Conservation (phyloP, 1,140 invertebrate genomes). For the Tigriopus japonicus region DNA sequence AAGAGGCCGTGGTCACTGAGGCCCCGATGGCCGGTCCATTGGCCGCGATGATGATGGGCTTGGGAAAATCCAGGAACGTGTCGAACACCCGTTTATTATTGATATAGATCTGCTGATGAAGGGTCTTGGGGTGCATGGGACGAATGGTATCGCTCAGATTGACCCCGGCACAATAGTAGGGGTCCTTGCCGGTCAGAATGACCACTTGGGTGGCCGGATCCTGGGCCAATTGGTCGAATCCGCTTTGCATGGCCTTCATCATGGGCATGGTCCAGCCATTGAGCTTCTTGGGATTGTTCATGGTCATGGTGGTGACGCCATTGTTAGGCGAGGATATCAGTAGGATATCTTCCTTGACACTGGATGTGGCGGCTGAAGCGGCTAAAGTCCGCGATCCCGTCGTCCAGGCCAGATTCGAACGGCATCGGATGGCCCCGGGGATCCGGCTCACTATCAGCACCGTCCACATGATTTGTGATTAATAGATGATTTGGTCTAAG, state of each 20-base stretch:
- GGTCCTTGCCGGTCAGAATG: constrained; percentile 7
- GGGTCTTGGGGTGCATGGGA: constrained; percentile 12
- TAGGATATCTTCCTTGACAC: too few species aligned
- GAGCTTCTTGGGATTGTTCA: constrained; percentile 12
- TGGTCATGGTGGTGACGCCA: constrained; percentile 4
- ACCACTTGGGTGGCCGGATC: constrained; percentile 7
- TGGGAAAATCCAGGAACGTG: constrained; percentile 12
- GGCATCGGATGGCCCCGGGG: too few species aligned
- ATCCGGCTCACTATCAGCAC: too few species aligned
- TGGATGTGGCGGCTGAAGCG: too few species aligned
- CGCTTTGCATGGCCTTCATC: constrained; percentile 1
- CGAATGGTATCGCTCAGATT: not conserved
- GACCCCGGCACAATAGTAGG: constrained; percentile 14
- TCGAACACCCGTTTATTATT: constrained; percentile 9
- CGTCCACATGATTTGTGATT: too few species aligned
- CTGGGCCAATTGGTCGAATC: not conserved
- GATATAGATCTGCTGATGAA: not conserved
- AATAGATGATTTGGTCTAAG: too few species aligned
- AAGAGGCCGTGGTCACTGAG: constrained; percentile 8
- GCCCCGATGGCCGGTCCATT: constrained; percentile 13
- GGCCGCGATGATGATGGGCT: constrained; percentile 9
- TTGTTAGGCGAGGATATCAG: not conserved
- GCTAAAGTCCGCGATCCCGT: too few species aligned
- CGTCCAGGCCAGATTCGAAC: too few species aligned
- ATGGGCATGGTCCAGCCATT: constrained; percentile 11